Evolutionary conservation across 2,888 invertebrate species (phyloP).

Genomic region (Elmis aenea): DNA sequence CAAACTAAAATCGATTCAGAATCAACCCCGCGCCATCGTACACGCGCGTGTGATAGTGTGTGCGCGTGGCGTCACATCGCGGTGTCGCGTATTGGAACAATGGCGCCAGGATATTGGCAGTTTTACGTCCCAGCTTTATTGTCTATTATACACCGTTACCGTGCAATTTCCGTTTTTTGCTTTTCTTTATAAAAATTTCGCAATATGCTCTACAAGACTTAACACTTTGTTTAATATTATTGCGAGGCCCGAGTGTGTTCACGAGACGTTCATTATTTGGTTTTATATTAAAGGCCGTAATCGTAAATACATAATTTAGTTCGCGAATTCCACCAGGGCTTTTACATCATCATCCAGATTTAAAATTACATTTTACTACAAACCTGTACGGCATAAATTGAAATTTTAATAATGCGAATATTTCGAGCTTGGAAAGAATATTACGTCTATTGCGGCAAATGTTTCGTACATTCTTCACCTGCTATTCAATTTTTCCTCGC

Average conservation of each 20-base stretch:
- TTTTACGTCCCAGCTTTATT: no score
- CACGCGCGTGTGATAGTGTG: slow-evolving; percentile 29
- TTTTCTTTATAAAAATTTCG: no score
- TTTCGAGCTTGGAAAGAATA: slow-evolving; percentile 36
- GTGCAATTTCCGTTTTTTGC: no score
- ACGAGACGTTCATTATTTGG: no score
- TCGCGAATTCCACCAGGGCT: no score
- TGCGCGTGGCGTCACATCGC: slow-evolving; percentile 29
- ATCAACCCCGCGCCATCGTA: slow-evolving; percentile 25
- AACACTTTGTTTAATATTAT: no score
- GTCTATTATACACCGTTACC: no score
- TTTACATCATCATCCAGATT: no score
- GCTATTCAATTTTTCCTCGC: slow-evolving; percentile 28
- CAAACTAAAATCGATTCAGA: slow-evolving; percentile 32
- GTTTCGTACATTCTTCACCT: slow-evolving; percentile 35
- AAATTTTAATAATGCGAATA: slow-evolving; percentile 42
- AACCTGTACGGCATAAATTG: slow-evolving; percentile 30
- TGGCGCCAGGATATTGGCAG: slow-evolving; percentile 31
- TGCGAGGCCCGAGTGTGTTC: no score
- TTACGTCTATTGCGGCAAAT: slow-evolving; percentile 36
- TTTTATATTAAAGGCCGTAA: no score
- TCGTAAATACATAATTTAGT: no score
- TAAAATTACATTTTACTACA: neutral
- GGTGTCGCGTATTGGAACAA: slow-evolving; percentile 26
- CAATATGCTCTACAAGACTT: no score